Conservation (phyloP, 2,113 vertebrate species). For the Malaclemys terrapin region DNA sequence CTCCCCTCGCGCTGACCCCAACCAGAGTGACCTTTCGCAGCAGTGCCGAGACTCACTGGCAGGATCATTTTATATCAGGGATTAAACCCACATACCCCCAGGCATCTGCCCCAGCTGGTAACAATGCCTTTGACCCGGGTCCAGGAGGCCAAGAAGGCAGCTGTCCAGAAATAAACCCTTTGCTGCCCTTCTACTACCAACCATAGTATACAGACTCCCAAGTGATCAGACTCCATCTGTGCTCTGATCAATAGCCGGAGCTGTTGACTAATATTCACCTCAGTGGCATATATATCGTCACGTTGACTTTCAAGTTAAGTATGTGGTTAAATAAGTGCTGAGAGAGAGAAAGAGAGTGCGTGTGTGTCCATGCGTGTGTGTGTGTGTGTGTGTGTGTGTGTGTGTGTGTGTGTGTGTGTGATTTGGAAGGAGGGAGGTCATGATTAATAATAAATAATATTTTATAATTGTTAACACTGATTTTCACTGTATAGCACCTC, state of each 20-base stretch:
- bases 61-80: neutral
- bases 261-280: neutral
- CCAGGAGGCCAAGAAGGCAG: neutral
- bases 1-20: neutral
- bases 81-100: neutral
- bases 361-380: neutral
- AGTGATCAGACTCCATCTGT: neutral
- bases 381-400: neutral
- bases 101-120: neutral
- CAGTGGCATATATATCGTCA: neutral
- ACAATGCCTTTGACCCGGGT: neutral
- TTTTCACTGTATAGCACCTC: neutral
- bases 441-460: neutral
- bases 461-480: neutral
- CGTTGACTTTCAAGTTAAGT: neutral
- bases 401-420: too few relatives aligned
- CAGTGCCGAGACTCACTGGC: neutral
- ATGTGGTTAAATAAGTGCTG: accelerated
- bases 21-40: neutral
- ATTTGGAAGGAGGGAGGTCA: neutral
- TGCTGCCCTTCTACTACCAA: neutral
- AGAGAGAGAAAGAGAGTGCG: accelerated
- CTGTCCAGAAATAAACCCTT: neutral
- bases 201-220: neutral
- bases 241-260: neutral